Evolutionary conservation across 2,113 vertebrate genomes (phyloP).

Genomic region (Myanophis thanlyinensis): DNA sequence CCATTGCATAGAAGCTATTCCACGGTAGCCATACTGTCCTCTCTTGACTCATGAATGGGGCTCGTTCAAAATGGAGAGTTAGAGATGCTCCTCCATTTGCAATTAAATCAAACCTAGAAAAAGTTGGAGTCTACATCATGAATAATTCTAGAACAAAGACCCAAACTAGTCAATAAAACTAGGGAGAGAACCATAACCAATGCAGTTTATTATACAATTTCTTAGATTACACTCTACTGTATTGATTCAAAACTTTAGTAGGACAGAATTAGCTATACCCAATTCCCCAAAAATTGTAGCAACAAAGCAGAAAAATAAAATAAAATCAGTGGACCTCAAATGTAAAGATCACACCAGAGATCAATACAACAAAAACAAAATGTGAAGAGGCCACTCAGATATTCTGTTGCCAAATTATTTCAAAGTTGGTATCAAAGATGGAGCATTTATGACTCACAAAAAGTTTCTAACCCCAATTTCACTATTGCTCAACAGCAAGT

Average conservation of each 20-base stretch:
- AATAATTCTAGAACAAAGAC: slow-evolving; percentile 20
- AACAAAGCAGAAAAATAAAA: background rate
- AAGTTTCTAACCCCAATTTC: background rate
- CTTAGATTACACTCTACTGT: background rate
- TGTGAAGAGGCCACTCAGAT: background rate
- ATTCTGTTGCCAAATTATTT: background rate
- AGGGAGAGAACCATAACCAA: background rate
- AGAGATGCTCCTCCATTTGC: slow-evolving; percentile 93
- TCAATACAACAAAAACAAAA: background rate
- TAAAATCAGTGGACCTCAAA: background rate
- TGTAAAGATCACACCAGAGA: background rate
- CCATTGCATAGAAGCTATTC: slow-evolving; percentile 98
- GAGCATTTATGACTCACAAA: background rate
- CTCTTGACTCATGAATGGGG: slow-evolving; percentile 96
- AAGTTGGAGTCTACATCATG: slow-evolving; percentile 17
- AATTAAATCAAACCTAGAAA: slow-evolving; percentile 92
- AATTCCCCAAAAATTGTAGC: background rate
- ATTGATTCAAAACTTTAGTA: background rate
- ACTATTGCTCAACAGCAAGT: background rate
- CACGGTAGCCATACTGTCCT: slow-evolving; percentile 97
- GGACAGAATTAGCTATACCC: background rate
- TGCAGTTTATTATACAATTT: background rate
- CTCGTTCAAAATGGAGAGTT: slow-evolving; percentile 93
- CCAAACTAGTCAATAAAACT: background rate
- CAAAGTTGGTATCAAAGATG: background rate